Conservation (phyloP, 2,797 vertebrate species). For the Pipistrellus pipistrellus region DNA sequence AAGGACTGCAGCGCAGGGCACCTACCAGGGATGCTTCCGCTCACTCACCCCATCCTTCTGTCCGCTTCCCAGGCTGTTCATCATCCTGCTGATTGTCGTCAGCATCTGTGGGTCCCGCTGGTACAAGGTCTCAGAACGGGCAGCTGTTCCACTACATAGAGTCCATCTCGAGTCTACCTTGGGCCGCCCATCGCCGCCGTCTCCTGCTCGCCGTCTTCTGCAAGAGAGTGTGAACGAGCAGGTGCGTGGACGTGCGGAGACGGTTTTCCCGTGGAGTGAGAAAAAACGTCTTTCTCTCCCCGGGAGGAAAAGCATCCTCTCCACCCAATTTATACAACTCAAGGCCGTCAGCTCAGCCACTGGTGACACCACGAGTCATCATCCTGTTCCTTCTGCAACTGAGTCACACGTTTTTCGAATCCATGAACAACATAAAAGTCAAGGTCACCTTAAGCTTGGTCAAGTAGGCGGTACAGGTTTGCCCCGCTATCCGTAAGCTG, state of each 20-base stretch:
- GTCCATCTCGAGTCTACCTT: slow-evolving; percentile 94
- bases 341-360: background rate
- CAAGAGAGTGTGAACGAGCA: slow-evolving; percentile 94
- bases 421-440: background rate
- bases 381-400: background rate
- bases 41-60: background rate
- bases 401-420: slow-evolving; percentile 9
- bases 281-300: background rate
- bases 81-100: slow-evolving; percentile 91
- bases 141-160: slow-evolving; percentile 96
- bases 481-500: background rate
- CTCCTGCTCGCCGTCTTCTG: slow-evolving; percentile 93
- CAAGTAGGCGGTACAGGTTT: background rate
- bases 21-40: background rate
- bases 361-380: background rate
- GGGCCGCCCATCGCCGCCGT: slow-evolving; percentile 94
- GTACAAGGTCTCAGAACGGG: slow-evolving; percentile 94
- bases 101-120: slow-evolving; percentile 97
- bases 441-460: background rate
- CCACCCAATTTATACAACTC: background rate
- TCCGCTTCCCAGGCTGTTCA: slow-evolving; percentile 91
- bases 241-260: slow-evolving; percentile 81
- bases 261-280: background rate
- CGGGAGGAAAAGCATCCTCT: background rate
- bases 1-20: background rate